These are phyloP conservation scores for Psix sp. DNA, from an alignment of 1,140 invertebrate species.

Conservation along the genomic window DNA sequence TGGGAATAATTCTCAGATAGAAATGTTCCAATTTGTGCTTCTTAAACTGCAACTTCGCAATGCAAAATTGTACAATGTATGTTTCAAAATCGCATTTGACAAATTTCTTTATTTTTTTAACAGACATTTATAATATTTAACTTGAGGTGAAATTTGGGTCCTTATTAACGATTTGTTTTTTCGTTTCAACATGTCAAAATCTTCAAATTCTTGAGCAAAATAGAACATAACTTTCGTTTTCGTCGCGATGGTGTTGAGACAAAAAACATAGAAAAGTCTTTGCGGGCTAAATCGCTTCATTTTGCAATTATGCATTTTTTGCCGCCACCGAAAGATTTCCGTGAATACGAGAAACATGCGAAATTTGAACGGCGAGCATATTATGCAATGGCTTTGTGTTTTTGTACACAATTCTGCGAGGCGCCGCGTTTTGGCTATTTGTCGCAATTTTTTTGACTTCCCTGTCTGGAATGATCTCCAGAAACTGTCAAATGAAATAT, in stretches of 20 bases:
- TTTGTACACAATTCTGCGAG: not conserved
- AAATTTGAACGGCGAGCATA: constrained; percentile 1
- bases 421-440: not conserved
- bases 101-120: too few species aligned
- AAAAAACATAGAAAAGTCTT: too few species aligned
- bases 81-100: too few species aligned
- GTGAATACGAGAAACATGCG: constrained; percentile 21
- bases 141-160: too few species aligned
- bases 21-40: too few species aligned
- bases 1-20: too few species aligned
- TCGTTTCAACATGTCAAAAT: too few species aligned
- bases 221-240: constrained; percentile 5
- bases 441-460: constrained; percentile 13
- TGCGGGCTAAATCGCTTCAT: constrained; percentile 10
- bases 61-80: too few species aligned
- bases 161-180: too few species aligned
- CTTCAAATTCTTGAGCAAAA: too few species aligned
- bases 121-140: too few species aligned
- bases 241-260: not conserved
- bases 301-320: constrained; percentile 46
- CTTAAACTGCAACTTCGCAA: too few species aligned
- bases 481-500: constrained; percentile 27
- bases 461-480: constrained; percentile 1
- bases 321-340: constrained; percentile 13
- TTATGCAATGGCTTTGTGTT: constrained; percentile 35